Evolutionary conservation across 1,140 invertebrate genomes (phyloP), one percentile per base, ranked within the genome.

Genomic region (Lordiphosa mommai): DNA sequence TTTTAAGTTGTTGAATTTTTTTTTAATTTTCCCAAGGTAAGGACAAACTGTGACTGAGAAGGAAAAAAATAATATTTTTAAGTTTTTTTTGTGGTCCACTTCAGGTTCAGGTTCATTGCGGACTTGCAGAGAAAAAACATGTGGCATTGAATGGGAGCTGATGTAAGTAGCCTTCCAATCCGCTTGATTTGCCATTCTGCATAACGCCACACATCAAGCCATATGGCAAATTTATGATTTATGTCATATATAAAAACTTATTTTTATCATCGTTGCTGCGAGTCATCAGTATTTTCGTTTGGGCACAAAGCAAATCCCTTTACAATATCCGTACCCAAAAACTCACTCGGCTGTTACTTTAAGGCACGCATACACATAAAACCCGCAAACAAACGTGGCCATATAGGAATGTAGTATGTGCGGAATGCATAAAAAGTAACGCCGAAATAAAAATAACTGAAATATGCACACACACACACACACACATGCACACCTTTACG

Each of bases 401-500:
- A 72, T 61, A 50, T 10, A 20, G 23, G 27, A 14, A 20, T 46
- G 10, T 6, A 34, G 7, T 48, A 9, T 36, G 20, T 53, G 13
- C 12, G 17, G 27, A 43, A 48, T 72, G 43, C 69, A 60, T 79
- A 69, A 80, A 80, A 79, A 70, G 74, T 80, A 80, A 79, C 65
- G 57, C 52, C 50, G 65, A 61, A 65, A 80, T 79, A 80, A 80
- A 79, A 80, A 80, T 74, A 82, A 73, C 70, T 70, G 70, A 80
- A 74, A 82, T 82, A 80, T 74, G 74, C 76, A 61, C 74, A 61
- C 44, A 66, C 12, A 36, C 17, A 38, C 37, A 53, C 41, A 41
- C 23, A 50, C 64, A 51, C 52, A 20, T 30, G 41, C 51, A 72
- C 58, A 57, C 76, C 60, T 74, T 82, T 61, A 80, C 76, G 76